Conservation (phyloP, 2,797 vertebrate species). For the Acanthurus tractus region DNA sequence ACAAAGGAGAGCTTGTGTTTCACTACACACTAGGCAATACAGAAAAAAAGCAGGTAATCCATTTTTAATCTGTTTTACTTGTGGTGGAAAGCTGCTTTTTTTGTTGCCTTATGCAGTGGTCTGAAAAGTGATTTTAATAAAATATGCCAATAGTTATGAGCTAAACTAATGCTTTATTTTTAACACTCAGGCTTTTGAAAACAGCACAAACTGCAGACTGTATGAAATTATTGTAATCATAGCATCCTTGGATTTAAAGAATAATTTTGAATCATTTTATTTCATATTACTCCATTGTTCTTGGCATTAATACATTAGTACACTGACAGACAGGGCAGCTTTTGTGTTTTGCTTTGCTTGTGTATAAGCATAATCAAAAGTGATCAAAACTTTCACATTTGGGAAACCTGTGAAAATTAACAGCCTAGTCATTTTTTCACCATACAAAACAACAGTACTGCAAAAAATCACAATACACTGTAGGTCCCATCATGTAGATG, state of each 20-base stretch:
- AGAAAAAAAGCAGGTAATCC: conserved; percentile 57
- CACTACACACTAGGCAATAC: conserved; percentile 24
- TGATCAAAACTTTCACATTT: not conserved
- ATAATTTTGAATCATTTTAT: not conserved
- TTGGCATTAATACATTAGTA: conserved; percentile 1
- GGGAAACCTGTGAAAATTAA: not conserved
- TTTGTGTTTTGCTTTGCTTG: not conserved
- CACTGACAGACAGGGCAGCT: conserved; percentile 8
- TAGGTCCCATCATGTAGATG: no score
- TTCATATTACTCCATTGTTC: not conserved
- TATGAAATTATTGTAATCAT: not conserved
- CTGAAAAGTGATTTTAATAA: conserved; percentile 30
- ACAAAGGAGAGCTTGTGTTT: conserved; percentile 39
- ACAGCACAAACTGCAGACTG: not conserved
- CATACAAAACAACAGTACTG: no score
- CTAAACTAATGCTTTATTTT: not conserved
- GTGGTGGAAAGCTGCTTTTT: conserved; percentile 29
- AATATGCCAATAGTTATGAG: conserved; percentile 35
- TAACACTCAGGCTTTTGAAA: not conserved
- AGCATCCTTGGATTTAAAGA: not conserved
- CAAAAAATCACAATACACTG: no score
- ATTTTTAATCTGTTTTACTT: conserved; percentile 69
- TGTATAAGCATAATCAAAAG: conserved; percentile 6
- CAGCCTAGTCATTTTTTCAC: no score
- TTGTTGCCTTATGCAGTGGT: no score